These are phyloP conservation scores for Sympetrum striolatum DNA, from an alignment of 2,888 invertebrate species.

Conservation along the genomic window DNA sequence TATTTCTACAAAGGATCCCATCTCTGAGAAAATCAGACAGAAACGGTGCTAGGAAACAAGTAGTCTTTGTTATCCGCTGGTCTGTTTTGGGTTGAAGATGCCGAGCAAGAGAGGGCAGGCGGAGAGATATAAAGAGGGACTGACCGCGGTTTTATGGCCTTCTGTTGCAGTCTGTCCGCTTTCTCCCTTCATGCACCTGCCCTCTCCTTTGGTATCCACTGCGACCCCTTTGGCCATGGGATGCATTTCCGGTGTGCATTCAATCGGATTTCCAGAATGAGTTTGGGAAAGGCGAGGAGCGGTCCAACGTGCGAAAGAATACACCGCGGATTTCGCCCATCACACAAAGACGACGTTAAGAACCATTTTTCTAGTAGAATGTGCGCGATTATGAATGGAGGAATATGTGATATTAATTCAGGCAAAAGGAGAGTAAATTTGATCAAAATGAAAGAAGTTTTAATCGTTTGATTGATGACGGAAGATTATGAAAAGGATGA, in stretches of 20 bases:
- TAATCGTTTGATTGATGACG: no score
- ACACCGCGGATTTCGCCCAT: no score
- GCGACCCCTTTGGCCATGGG: constrained; percentile 9
- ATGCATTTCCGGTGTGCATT: constrained; percentile 42
- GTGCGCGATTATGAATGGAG: not conserved
- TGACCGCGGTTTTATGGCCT: constrained; percentile 40
- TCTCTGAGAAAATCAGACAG: no score
- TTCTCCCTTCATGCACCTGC: constrained; percentile 41
- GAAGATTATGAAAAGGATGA: no score
- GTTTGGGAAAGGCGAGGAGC: not conserved
- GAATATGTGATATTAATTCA: not conserved
- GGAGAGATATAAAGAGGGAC: not conserved
- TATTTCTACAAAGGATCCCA: no score
- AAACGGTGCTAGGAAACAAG: no score
- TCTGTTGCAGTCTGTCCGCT: constrained; percentile 42
- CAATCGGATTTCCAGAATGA: constrained; percentile 12
- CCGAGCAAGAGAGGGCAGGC: not conserved
- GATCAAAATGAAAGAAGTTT: no score
- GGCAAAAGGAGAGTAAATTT: no score
- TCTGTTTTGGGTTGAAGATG: no score
- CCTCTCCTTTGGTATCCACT: constrained; percentile 22
- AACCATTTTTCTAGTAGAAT: no score
- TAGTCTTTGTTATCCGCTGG: no score
- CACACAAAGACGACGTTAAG: no score
- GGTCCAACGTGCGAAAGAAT: not conserved